Conservation (phyloP, 2,113 vertebrate genomes). For the Polypterus bichir region DNA sequence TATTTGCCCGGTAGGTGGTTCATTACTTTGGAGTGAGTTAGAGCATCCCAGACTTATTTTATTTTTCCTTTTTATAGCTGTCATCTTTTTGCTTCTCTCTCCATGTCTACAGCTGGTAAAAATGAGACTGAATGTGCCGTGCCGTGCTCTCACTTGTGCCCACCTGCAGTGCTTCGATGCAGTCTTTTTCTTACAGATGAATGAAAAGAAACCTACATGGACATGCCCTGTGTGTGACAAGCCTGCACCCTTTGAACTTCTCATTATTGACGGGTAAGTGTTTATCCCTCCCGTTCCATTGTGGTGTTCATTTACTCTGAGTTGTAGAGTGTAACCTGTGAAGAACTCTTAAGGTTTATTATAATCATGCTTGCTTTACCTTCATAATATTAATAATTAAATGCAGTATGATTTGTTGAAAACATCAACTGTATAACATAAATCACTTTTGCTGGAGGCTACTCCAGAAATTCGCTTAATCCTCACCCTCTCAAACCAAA, state of each 20-base stretch:
- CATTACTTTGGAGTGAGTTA: background rate
- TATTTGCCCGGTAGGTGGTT: conserved; percentile 80
- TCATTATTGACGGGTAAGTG: conserved; percentile 88
- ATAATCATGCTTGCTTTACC: too few relatives aligned
- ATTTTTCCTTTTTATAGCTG: conserved; percentile 7
- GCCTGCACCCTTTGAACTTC: conserved; percentile 86
- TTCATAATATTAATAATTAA: too few relatives aligned
- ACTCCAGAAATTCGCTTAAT: too few relatives aligned
- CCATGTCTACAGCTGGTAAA: conserved; percentile 72
- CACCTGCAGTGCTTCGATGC: conserved; percentile 97
- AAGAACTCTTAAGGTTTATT: too few relatives aligned
- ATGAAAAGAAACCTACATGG: conserved; percentile 97
- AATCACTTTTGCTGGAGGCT: too few relatives aligned
- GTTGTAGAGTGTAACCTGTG: too few relatives aligned
- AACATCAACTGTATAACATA: too few relatives aligned
- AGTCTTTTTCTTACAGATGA: conserved; percentile 98
- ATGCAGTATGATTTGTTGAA: too few relatives aligned
- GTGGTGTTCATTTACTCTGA: background rate
- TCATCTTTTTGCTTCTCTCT: background rate
- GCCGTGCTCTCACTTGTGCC: conserved; percentile 84
- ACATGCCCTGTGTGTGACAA: conserved; percentile 95
- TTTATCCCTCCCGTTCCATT: background rate
- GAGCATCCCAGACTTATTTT: background rate
- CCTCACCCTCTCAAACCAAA: too few relatives aligned
- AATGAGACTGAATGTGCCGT: conserved; percentile 90